Conservation (phyloP, 2,888 invertebrate genomes). For the Agrilus cyanescens region DNA sequence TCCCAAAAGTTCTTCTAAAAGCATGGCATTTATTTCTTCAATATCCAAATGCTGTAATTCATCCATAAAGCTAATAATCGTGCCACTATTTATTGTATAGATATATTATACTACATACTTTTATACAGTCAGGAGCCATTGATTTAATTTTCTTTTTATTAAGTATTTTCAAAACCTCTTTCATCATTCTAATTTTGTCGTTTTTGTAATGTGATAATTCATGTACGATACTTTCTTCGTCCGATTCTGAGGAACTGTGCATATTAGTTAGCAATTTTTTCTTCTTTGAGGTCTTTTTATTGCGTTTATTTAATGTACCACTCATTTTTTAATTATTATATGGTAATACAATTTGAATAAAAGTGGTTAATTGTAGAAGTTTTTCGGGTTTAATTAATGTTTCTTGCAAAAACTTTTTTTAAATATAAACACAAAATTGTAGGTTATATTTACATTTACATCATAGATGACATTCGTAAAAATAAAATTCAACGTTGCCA, state of each 20-base stretch:
- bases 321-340: no score
- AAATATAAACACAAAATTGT: no score
- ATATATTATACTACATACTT: conserved; percentile 20
- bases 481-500: no score
- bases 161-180: conserved; percentile 32
- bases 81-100: background rate
- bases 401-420: no score
- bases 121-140: conserved; percentile 33
- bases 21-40: conserved; percentile 33
- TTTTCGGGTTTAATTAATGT: no score
- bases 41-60: conserved; percentile 27
- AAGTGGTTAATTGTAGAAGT: no score
- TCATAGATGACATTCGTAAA: no score
- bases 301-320: no score
- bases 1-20: conserved; percentile 34
- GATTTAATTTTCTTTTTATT: conserved; percentile 33
- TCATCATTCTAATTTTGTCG: conserved; percentile 34
- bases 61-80: background rate
- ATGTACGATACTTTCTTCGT: conserved; percentile 29
- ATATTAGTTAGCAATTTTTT: no score
- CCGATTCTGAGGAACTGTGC: conserved; percentile 15
- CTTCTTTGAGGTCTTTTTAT: no score
- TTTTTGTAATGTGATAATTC: conserved; percentile 31
- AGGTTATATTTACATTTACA: no score
- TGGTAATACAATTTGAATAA: no score